A percentile compares a stretch with the other conserved stretches of the same genome.
Evolutionary conservation across 2,113 vertebrate genomes (phyloP).

Genomic region (Alexandromys fortis): DNA sequence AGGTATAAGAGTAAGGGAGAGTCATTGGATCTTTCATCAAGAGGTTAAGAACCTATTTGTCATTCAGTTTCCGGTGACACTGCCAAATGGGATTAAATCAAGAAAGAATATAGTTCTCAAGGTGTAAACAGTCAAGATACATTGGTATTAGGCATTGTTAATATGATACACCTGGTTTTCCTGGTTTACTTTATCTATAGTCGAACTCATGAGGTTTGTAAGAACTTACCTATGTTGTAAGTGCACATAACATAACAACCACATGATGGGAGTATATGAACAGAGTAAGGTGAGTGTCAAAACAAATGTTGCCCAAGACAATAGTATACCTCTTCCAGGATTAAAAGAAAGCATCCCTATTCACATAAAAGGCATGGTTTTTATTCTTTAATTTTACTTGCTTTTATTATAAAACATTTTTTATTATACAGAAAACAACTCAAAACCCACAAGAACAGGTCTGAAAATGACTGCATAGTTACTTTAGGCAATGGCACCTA

Average conservation of each 20-base stretch:
- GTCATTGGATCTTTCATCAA: not conserved
- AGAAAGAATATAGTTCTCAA: not conserved
- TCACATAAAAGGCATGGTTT: not conserved
- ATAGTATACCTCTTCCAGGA: not conserved
- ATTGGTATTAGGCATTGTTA: not conserved
- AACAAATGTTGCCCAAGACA: not conserved
- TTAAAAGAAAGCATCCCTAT: not conserved
- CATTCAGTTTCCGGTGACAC: not conserved
- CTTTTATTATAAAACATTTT: not conserved
- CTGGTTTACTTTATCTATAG: not conserved
- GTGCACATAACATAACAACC: no score
- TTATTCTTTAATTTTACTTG: not conserved
- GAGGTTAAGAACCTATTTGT: not conserved
- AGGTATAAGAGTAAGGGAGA: not conserved
- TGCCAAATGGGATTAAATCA: not conserved
- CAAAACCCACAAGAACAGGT: not conserved
- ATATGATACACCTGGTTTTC: not conserved
- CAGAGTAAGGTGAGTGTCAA: not conserved
- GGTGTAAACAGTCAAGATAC: not conserved
- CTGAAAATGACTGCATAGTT: not conserved
- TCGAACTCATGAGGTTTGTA: not conserved
- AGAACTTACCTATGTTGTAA: not conserved
- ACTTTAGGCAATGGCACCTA: not conserved
- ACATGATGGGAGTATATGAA: not conserved
- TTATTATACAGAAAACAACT: not conserved